A percentile compares a stretch with the other conserved stretches of the same genome.
Evolutionary conservation across 92 coral and sea anemone genomes (phyloP).

Genomic region (Hydrozoanthus gracilis): DNA sequence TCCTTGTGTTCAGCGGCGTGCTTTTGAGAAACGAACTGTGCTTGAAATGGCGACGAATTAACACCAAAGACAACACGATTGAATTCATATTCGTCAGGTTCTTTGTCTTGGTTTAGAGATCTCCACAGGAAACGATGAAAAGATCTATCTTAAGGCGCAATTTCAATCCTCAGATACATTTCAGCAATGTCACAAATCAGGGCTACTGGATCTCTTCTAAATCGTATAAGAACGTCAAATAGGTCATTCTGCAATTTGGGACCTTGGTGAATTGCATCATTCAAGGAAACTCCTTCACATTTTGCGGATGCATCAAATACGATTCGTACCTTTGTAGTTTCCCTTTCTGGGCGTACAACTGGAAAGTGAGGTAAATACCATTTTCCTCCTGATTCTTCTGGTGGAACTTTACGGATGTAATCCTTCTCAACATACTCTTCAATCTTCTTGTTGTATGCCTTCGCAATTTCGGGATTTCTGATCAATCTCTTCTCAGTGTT

Average conservation of each 20-base stretch:
- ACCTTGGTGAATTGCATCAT: conserved; percentile 57
- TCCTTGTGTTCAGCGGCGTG: conserved; percentile 36
- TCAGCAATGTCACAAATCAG: conserved; percentile 71
- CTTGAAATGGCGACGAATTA: conserved; percentile 56
- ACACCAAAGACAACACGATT: conserved; percentile 69
- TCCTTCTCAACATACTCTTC: conserved; percentile 42
- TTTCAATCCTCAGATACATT: conserved; percentile 59
- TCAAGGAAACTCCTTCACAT: conserved; percentile 52
- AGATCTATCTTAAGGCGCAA: conserved; percentile 52
- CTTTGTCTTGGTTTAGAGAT: conserved; percentile 42
- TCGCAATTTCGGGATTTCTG: conserved; percentile 32
- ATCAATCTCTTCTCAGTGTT: conserved; percentile 42
- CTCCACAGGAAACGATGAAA: conserved; percentile 62
- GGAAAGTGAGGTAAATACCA: conserved; percentile 76
- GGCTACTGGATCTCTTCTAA: conserved; percentile 56
- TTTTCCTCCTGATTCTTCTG: not conserved
- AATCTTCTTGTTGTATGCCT: conserved; percentile 24
- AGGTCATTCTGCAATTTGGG: conserved; percentile 61
- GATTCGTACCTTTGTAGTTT: conserved; percentile 60
- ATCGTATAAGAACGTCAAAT: conserved; percentile 51
- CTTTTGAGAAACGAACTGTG: conserved; percentile 64
- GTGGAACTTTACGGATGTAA: conserved; percentile 39
- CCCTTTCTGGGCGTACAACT: conserved; percentile 58
- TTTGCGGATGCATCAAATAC: conserved; percentile 70
- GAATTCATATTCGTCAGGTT: conserved; percentile 61